These are phyloP conservation scores for Furcifer pardalis DNA, from an alignment of 2,797 vertebrate genomes.

Conservation along the genomic window DNA sequence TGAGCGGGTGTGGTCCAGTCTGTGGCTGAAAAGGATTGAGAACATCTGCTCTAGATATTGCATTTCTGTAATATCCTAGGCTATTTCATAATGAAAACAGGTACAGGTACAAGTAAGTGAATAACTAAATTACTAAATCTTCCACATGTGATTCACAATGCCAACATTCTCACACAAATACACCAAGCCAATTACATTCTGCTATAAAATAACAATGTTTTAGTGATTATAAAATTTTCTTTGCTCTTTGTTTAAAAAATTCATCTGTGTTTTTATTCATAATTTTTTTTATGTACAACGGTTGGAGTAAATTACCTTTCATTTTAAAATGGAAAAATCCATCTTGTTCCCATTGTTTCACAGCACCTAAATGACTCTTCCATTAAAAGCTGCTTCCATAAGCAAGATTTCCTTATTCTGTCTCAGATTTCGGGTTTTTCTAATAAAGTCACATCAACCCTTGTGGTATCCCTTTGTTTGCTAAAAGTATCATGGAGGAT, in stretches of 20 bases:
- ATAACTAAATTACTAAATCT: too few relatives aligned
- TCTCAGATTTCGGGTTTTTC: conserved; percentile 53
- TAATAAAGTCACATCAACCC: conserved; percentile 34
- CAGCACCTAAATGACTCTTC: conserved; percentile 55
- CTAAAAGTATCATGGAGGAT: conserved; percentile 38
- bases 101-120: not conserved
- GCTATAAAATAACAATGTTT: not conserved
- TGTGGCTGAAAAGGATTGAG: too few relatives aligned
- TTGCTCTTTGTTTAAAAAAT: not conserved
- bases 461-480: conserved; percentile 41
- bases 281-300: not conserved
- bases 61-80: not conserved
- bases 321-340: conserved; percentile 30
- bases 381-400: conserved; percentile 44
- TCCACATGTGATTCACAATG: too few relatives aligned
- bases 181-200: not conserved
- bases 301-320: conserved; percentile 38
- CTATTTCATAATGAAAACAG: not conserved
- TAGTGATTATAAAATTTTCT: not conserved
- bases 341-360: conserved; percentile 47
- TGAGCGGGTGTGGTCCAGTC: too few relatives aligned
- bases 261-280: not conserved
- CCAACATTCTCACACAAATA: not conserved
- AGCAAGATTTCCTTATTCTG: conserved; percentile 41
- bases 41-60: not conserved